Base-by-base conservation (phyloP, 2,113 vertebrate genomes). In the Astur gentilis region DNA sequence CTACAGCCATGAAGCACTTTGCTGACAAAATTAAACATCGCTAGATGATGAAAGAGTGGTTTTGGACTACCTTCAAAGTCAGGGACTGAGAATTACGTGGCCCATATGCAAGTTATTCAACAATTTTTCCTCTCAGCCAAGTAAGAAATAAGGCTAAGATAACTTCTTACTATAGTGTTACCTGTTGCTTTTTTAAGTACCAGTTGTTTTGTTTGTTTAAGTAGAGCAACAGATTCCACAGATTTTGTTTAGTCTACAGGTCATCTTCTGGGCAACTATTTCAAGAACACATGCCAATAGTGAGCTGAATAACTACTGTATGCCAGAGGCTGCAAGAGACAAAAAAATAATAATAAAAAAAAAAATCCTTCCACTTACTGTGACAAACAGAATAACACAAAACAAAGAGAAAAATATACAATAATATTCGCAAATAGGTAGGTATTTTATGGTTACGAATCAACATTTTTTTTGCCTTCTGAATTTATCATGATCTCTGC, bases 161-260 rank as follows among this genome's bases (percentile, higher is more conserved):
- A 86, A 49, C 1, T 57, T 80, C 49, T 90, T 77, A 44, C 50
- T 92, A 16, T n/a, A 73, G 40, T 19, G n/a, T 69, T 95, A 96
- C 91, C 67, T 95, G 67, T n/a, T 83, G 60, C 16, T 80, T 84
- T 92, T 89, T 86, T 7, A 83, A 70, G 36, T 32, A 47, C 11
- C 5, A 8, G 36, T 61, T 87, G 27, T 94, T 96, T 61, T 38
- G 38, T 91, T 96, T 92, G 65, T 42, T 26, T 95, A 94, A 91
- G 27, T 36, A 94, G 66, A 94, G 47, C 50, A 94, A 92, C 14
- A 85, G 80, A 94, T 97, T 97, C 83, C 87, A 96, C 23, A 88
- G 84, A 93, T 87, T 96, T 76, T 97, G 83, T 98, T 98, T 98
- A 96, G 94, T 97, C 96, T 98, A 93, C 50, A 91, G 87, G 47